Percentiles rank a stretch among this genome's conserved stretches.
phyloP scores from a whole-genome alignment of 1,140 invertebrate genomes.

The Aphelenchoides besseyi region DNA sequence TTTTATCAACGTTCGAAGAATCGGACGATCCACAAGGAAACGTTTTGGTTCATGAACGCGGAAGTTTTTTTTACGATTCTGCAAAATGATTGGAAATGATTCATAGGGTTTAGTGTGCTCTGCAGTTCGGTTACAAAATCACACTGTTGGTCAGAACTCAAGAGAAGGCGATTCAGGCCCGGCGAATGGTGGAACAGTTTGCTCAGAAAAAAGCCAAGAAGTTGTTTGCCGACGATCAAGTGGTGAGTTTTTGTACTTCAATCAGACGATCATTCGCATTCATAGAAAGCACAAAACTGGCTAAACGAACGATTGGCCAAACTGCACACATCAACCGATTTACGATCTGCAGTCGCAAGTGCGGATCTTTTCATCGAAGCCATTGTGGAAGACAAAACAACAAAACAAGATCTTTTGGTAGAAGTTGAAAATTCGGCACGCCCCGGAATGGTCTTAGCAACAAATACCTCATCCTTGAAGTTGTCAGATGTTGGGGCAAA shows the following conservation, averaged over 20 bases:
- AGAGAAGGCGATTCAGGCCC: background rate
- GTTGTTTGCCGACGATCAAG: background rate
- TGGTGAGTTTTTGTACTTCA: background rate
- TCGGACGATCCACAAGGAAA: background rate
- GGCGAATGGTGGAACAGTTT: background rate
- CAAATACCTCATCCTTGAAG: background rate
- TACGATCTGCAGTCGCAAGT: background rate
- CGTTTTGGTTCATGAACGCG: background rate
- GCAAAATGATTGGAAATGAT: too few species aligned
- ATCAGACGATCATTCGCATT: background rate
- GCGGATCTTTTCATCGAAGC: slow-evolving; percentile 11
- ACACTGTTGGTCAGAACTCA: background rate
- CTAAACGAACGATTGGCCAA: background rate
- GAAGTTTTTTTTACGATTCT: too few species aligned
- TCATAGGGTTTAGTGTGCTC: background rate
- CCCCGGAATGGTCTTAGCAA: background rate
- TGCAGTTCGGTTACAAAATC: background rate
- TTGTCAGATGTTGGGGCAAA: background rate
- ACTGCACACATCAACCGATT: background rate
- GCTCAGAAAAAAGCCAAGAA: background rate
- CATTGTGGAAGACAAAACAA: background rate
- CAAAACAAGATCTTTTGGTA: background rate
- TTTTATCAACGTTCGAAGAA: background rate
- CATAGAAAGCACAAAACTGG: background rate
- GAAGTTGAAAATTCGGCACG: background rate